phyloP scores from a whole-genome alignment of 2,888 invertebrate genomes.

The Drosophila buzzatii region DNA sequence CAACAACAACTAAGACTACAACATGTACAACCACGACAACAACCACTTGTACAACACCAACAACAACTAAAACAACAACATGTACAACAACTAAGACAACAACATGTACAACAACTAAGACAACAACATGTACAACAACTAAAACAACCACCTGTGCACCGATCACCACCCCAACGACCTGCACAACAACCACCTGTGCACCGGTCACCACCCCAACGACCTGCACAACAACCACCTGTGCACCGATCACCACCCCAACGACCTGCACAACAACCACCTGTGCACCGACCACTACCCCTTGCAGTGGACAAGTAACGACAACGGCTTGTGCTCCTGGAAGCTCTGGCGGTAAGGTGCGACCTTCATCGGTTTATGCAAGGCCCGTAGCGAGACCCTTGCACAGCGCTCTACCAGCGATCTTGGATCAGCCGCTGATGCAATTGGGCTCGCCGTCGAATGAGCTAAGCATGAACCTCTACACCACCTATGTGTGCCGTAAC shows the following conservation, averaged over 20 bases:
- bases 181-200: conserved; percentile 4
- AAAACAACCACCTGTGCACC: conserved; percentile 15
- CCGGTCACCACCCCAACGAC: neutral
- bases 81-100: conserved; percentile 24
- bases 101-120: conserved; percentile 3
- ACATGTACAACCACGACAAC: conserved; percentile 7
- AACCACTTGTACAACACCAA: conserved; percentile 1
- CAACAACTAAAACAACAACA: neutral
- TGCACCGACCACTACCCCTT: conserved; percentile 29
- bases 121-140: conserved; percentile 4
- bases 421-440: conserved; percentile 5
- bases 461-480: conserved; percentile 58
- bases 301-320: conserved; percentile 6
- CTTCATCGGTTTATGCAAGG: conserved; percentile 41
- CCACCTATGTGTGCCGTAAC: conserved; percentile 65
- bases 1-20: conserved; percentile 19
- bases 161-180: neutral
- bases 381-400: conserved; percentile 44
- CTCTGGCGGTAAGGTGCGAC: conserved; percentile 15
- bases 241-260: neutral
- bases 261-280: conserved; percentile 26
- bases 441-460: conserved; percentile 25
- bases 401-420: conserved; percentile 20
- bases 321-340: neutral
- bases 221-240: conserved; percentile 22